phyloP scores from a whole-genome alignment of 2,888 invertebrate genomes.

The Eumerus sabulonum region DNA sequence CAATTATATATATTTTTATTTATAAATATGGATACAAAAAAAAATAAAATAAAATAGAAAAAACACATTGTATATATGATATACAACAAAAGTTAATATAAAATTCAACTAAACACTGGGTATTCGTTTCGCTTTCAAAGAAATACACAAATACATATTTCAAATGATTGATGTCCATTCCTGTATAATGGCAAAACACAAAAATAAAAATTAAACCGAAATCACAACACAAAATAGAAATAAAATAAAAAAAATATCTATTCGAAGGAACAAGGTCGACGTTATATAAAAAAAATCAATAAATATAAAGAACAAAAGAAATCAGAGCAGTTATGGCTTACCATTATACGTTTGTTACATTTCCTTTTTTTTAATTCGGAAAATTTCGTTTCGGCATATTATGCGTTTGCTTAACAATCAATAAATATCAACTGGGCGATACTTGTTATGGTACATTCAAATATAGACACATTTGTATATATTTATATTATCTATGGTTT shows the following conservation, averaged over 20 bases:
- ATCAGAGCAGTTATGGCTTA: background rate
- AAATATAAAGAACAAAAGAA: background rate
- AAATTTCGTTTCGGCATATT: constrained; percentile 43
- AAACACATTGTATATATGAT: constrained; percentile 65
- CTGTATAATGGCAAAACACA: constrained; percentile 44
- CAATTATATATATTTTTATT: constrained; percentile 50
- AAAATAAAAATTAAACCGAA: constrained; percentile 8
- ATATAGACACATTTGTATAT: constrained; percentile 23
- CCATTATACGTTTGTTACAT: background rate
- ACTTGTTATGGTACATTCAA: constrained; percentile 40
- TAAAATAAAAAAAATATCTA: constrained; percentile 5
- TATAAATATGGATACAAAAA: constrained; percentile 63
- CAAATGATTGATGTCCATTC: constrained; percentile 35
- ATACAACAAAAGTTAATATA: constrained; percentile 61
- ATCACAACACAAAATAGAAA: constrained; percentile 59
- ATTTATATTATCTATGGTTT: constrained; percentile 63
- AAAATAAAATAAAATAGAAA: constrained; percentile 34
- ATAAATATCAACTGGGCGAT: constrained; percentile 70
- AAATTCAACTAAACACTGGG: constrained; percentile 63
- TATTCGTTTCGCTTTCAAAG: constrained; percentile 14
- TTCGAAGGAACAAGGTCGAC: constrained; percentile 4
- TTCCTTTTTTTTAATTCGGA: constrained; percentile 16
- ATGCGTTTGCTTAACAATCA: constrained; percentile 60
- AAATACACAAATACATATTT: background rate
- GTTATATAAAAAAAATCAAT: constrained; percentile 5